phyloP scores from a whole-genome alignment of 2,888 invertebrate species.

The Stramonita haemastoma region DNA sequence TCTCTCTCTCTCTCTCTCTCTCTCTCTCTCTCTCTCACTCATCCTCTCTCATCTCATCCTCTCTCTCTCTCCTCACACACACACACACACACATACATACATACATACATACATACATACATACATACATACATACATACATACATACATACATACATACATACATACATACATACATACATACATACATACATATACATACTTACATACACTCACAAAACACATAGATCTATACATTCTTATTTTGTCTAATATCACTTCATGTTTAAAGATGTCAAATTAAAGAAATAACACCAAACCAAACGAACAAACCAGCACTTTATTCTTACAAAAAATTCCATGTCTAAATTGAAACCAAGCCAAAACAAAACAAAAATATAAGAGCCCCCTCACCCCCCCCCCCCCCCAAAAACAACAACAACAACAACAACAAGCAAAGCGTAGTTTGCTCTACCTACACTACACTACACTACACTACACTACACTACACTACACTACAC shows the following conservation, averaged over 20 bases:
- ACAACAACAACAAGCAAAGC: too few relatives aligned
- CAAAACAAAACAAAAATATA: too few relatives aligned
- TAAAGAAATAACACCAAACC: too few relatives aligned
- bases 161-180: neutral
- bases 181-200: neutral
- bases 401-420: neutral
- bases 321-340: too few relatives aligned
- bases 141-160: neutral
- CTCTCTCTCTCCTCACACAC: too few relatives aligned
- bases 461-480: too few relatives aligned
- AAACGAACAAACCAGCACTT: too few relatives aligned
- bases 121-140: neutral
- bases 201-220: neutral
- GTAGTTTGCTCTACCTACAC: too few relatives aligned
- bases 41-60: neutral
- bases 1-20: constrained; percentile 7
- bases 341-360: too few relatives aligned
- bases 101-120: neutral
- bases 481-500: too few relatives aligned
- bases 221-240: neutral
- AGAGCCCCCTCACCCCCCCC: neutral
- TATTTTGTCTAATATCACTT: too few relatives aligned
- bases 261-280: too few relatives aligned
- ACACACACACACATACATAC: neutral
- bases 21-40: neutral